Evolutionary conservation across 1,140 invertebrate genomes (phyloP).

Genomic region (Drosophila tani): DNA sequence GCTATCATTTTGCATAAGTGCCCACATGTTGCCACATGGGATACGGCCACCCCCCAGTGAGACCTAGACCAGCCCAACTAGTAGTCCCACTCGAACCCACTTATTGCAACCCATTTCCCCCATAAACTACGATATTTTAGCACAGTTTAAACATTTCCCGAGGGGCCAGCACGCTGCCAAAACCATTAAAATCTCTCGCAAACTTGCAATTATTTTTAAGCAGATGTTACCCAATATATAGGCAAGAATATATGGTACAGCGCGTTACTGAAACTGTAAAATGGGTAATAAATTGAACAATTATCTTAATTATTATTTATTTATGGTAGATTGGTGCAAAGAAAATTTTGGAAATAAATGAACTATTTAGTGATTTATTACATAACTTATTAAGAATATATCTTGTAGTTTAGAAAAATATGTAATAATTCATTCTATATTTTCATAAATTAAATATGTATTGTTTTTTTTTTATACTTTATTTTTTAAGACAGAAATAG

Average conservation of each 20-base stretch:
- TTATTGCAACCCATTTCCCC: constrained; percentile 16
- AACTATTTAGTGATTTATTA: not conserved
- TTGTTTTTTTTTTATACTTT: no score
- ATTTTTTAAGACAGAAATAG: not conserved
- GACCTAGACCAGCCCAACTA: constrained; percentile 21
- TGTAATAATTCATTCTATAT: not conserved
- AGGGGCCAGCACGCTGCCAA: constrained; percentile 49
- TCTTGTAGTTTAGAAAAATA: no score
- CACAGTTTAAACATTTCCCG: constrained; percentile 50
- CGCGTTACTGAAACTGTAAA: constrained; percentile 2
- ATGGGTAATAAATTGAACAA: not conserved
- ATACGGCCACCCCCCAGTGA: constrained; percentile 28
- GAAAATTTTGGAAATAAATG: not conserved
- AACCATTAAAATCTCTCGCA: constrained; percentile 74
- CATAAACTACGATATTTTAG: constrained; percentile 77
- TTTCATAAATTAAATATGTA: not conserved
- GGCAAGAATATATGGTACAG: constrained; percentile 25
- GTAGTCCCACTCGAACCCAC: constrained; percentile 16
- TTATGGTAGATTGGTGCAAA: not conserved
- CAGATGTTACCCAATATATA: constrained; percentile 69
- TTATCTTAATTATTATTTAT: not conserved
- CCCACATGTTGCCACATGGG: constrained; percentile 77
- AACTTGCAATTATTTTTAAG: constrained; percentile 73
- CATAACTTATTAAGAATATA: not conserved
- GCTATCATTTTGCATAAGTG: constrained; percentile 73